Conservation (phyloP, 2,888 invertebrate species). For the Callosobruchus maculatus region DNA sequence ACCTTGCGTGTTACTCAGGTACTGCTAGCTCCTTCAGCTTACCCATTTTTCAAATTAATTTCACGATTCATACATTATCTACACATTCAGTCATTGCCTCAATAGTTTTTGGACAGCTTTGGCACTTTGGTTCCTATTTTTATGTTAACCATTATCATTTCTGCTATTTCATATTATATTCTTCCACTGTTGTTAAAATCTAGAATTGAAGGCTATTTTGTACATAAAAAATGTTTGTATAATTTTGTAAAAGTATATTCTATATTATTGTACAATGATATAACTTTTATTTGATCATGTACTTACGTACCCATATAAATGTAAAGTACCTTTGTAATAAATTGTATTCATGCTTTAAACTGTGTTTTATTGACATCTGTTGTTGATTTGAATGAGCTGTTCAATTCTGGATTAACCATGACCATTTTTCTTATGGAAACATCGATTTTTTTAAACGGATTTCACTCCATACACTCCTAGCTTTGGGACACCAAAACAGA, state of each 20-base stretch:
- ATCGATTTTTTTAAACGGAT: no score
- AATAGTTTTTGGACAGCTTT: no score
- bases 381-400: neutral
- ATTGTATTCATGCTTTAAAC: neutral
- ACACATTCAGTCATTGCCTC: no score
- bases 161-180: conserved; percentile 8
- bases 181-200: conserved; percentile 33
- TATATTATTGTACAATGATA: neutral
- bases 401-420: neutral
- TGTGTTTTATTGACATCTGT: neutral
- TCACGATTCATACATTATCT: conserved; percentile 1
- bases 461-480: no score
- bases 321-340: neutral
- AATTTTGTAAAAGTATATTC: conserved; percentile 5
- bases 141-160: no score
- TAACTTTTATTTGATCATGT: neutral
- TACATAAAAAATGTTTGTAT: conserved; percentile 18
- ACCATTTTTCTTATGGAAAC: neutral
- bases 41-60: conserved; percentile 5
- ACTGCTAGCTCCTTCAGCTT: no score
- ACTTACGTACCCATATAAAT: neutral
- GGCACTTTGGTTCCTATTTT: no score
- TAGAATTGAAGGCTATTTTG: conserved; percentile 43
- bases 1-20: no score
- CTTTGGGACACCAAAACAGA: no score